Percentiles rank a stretch among this genome's conserved stretches.
These are phyloP conservation scores for Esperia sulphurella DNA, from an alignment of 2,888 invertebrate species.

Conservation along the genomic window DNA sequence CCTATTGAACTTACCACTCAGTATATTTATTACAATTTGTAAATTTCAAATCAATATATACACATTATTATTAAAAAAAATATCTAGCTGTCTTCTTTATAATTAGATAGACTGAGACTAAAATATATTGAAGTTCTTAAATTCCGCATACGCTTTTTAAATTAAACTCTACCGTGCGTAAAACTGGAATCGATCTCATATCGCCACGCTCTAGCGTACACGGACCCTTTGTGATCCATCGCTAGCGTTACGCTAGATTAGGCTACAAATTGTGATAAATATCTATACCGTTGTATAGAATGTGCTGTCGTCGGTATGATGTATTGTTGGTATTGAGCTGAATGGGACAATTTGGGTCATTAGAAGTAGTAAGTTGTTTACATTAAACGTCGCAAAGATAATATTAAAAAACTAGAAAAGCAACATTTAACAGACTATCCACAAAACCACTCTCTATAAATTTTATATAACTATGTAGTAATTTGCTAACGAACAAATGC, in stretches of 20 bases:
- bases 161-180: not conserved
- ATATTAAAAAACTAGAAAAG: not conserved
- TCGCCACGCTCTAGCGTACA: slow-evolving; percentile 30
- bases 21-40: no score
- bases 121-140: no score
- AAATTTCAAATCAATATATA: no score
- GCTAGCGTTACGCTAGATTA: slow-evolving; percentile 46
- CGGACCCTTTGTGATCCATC: slow-evolving; percentile 38
- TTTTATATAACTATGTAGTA: no score
- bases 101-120: no score
- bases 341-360: slow-evolving; percentile 7
- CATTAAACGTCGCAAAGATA: not conserved
- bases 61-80: no score
- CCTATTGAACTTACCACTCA: no score
- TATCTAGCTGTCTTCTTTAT: no score
- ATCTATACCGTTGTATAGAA: slow-evolving; percentile 19
- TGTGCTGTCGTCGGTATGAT: slow-evolving; percentile 3
- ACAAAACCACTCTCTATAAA: no score
- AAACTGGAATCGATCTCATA: slow-evolving; percentile 17
- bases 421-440: not conserved
- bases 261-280: slow-evolving; percentile 54
- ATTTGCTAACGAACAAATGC: no score
- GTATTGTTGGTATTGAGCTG: slow-evolving; percentile 5
- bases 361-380: not conserved
- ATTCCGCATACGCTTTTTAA: not conserved